A percentile compares a stretch with the other conserved stretches of the same genome.
Evolutionary conservation across 1,140 invertebrate species (phyloP).

Genomic region (Linepithema humile): DNA sequence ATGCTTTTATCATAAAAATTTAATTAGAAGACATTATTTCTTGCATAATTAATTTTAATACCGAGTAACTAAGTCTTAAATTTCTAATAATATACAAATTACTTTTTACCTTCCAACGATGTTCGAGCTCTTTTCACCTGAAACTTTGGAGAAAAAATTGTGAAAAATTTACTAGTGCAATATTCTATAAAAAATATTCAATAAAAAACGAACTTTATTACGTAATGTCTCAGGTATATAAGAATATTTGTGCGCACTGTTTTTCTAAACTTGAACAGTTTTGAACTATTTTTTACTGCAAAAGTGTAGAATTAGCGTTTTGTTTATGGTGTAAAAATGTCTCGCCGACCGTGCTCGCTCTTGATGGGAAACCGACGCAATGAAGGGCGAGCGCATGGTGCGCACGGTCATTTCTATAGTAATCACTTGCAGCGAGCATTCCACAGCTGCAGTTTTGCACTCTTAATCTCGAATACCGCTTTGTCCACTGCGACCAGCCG

Average conservation of each 20-base stretch:
- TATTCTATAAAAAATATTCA: background rate
- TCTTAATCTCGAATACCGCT: constrained; percentile 45
- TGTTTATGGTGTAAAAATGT: background rate
- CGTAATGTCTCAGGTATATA: background rate
- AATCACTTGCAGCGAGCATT: constrained; percentile 12
- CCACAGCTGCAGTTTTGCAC: constrained; percentile 11
- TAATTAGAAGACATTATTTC: background rate
- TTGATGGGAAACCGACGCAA: constrained; percentile 17
- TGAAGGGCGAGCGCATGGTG: background rate
- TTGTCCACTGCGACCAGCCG: constrained; percentile 14
- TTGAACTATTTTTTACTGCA: background rate
- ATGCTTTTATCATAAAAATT: background rate
- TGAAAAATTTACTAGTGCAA: background rate
- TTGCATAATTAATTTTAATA: background rate
- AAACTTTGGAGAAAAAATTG: background rate
- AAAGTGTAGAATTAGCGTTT: background rate
- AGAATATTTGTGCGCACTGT: background rate
- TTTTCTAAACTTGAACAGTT: background rate
- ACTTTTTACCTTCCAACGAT: background rate
- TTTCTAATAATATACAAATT: background rate
- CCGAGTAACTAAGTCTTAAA: background rate
- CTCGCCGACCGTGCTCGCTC: background rate
- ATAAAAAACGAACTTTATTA: background rate
- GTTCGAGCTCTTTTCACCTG: background rate
- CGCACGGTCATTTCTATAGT: background rate